Evolutionary conservation across 1,140 invertebrate species (phyloP).

Genomic region (Drosophila pseudoobscura): DNA sequence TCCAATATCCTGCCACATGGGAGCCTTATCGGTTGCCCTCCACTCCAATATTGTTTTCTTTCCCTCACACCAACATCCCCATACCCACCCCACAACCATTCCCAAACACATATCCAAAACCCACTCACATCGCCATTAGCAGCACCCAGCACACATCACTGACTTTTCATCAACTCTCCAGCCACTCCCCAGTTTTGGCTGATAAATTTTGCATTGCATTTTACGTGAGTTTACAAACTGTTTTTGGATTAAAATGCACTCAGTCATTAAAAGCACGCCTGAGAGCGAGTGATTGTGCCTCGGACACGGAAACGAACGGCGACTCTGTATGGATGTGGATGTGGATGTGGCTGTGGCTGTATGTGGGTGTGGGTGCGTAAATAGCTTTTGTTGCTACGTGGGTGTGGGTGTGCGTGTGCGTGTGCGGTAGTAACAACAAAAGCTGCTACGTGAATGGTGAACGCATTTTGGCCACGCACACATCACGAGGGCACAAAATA

Average conservation of each 20-base stretch:
- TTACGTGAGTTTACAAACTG: slow-evolving; percentile 79
- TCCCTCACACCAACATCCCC: background rate
- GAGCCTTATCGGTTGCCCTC: too few relatives aligned
- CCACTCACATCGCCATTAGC: background rate
- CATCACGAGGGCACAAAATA: slow-evolving; percentile 70
- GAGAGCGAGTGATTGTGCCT: slow-evolving; percentile 68
- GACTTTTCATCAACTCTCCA: slow-evolving; percentile 36
- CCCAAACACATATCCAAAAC: background rate
- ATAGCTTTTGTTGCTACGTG: slow-evolving; percentile 72
- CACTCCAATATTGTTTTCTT: slow-evolving; percentile 20
- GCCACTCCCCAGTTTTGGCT: slow-evolving; percentile 5
- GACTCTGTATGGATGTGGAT: background rate
- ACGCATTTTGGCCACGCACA: slow-evolving; percentile 73
- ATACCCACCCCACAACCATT: background rate
- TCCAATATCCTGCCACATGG: slow-evolving; percentile 4
- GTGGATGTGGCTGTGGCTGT: slow-evolving; percentile 40
- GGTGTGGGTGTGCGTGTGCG: slow-evolving; percentile 12
- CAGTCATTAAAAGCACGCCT: slow-evolving; percentile 77
- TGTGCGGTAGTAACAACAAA: slow-evolving; percentile 54
- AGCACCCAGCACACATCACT: slow-evolving; percentile 5
- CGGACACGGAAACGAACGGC: slow-evolving; percentile 2
- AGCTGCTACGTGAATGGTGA: slow-evolving; percentile 48
- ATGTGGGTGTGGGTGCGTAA: slow-evolving; percentile 59
- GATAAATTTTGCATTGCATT: slow-evolving; percentile 60
- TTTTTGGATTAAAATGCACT: slow-evolving; percentile 81